These are phyloP conservation scores for Apotomis capreana DNA, from an alignment of 2,888 invertebrate genomes.

Conservation along the genomic window DNA sequence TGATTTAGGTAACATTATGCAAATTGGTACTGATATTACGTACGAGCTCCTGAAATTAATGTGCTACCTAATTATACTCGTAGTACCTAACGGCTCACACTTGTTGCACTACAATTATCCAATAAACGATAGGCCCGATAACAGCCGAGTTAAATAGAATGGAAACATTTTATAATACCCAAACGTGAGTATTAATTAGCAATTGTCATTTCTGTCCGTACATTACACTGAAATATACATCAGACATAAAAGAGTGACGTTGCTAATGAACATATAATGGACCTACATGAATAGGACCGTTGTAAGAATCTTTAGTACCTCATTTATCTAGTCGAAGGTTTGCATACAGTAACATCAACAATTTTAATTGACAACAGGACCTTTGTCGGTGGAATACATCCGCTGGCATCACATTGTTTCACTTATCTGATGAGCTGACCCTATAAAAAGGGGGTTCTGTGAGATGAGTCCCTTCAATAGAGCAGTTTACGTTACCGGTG, in stretches of 20 bases:
- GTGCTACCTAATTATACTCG: not conserved
- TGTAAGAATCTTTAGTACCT: slow-evolving; percentile 47
- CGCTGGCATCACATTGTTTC: slow-evolving; percentile 69
- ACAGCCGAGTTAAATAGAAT: slow-evolving; percentile 6
- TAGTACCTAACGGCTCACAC: not conserved
- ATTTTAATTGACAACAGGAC: slow-evolving; percentile 74
- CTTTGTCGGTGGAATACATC: slow-evolving; percentile 66
- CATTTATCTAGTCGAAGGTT: slow-evolving; percentile 55
- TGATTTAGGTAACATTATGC: not conserved
- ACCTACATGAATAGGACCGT: slow-evolving; percentile 47
- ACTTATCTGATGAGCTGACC: slow-evolving; percentile 68
- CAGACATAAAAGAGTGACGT: slow-evolving; percentile 35
- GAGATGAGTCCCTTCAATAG: slow-evolving; percentile 58
- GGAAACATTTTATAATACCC: slow-evolving; percentile 6
- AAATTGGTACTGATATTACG: not conserved
- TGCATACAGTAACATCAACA: slow-evolving; percentile 63
- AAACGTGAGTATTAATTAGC: not conserved
- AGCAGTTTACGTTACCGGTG: slow-evolving; percentile 53
- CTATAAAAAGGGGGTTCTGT: slow-evolving; percentile 66
- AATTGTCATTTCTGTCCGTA: slow-evolving; percentile 3
- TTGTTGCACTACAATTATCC: not conserved
- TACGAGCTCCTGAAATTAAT: not conserved
- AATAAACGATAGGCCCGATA: not conserved
- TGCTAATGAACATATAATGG: slow-evolving; percentile 46
- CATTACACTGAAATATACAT: slow-evolving; percentile 22